Evolutionary conservation across 2,797 vertebrate species (phyloP).

Genomic region (Prionace glauca): DNA sequence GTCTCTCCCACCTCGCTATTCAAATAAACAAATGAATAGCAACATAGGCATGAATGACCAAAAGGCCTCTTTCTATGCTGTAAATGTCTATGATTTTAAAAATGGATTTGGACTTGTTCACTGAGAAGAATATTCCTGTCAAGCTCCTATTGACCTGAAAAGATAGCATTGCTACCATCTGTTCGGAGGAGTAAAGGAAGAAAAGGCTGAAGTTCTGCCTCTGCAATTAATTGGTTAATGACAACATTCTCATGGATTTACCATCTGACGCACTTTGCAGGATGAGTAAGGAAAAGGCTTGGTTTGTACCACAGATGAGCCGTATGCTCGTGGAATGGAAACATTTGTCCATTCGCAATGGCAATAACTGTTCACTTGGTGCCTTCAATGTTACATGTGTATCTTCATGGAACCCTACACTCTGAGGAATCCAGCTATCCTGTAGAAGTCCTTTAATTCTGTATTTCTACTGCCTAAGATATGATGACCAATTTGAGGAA

Average conservation of each 20-base stretch:
- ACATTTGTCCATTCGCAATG: not conserved
- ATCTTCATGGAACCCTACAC: not conserved
- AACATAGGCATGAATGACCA: not conserved
- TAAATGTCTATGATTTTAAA: not conserved
- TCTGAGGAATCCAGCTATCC: not conserved
- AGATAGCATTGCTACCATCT: not conserved
- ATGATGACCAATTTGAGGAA: not conserved
- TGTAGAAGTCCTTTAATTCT: not conserved
- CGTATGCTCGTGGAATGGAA: not conserved
- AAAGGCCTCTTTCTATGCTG: not conserved
- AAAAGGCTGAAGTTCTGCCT: not conserved
- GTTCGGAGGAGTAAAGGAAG: not conserved
- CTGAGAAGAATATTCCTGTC: not conserved
- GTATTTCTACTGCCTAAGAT: not conserved
- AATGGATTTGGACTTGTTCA: not conserved
- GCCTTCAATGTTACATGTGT: not conserved
- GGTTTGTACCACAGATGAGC: not conserved
- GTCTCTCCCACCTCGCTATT: no score
- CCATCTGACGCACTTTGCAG: not conserved
- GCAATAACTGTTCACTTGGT: not conserved
- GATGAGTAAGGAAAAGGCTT: not conserved
- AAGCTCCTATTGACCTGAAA: not conserved
- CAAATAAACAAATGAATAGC: not conserved
- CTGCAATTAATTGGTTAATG: not conserved
- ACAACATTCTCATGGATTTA: not conserved